Evolutionary conservation across 30 jellyfish, hydroid and myxozoan species (phyloP).

Genomic region (Aurelia sp.): DNA sequence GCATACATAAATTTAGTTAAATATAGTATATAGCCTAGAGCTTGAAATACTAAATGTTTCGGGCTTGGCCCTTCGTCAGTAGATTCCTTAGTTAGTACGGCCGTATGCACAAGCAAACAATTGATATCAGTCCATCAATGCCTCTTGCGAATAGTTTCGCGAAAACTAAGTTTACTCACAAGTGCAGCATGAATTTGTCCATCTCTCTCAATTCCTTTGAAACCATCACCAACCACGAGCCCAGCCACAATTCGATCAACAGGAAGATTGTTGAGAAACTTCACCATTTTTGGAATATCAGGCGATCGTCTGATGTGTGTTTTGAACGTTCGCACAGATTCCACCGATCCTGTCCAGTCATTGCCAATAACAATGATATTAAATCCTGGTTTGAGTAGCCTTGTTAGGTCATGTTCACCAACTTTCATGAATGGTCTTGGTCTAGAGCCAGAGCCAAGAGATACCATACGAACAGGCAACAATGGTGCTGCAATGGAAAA

Average conservation of each 20-base stretch:
- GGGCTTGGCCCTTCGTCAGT: too few species aligned
- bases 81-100: too few species aligned
- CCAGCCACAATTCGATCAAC: constrained; percentile 63
- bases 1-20: too few species aligned
- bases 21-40: too few species aligned
- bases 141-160: too few species aligned
- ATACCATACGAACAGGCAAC: constrained; percentile 17
- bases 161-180: constrained; percentile 2
- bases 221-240: constrained; percentile 58
- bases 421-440: background rate
- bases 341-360: constrained; percentile 58
- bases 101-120: too few species aligned
- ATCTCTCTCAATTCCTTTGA: constrained; percentile 20
- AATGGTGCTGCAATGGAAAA: constrained; percentile 42
- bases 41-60: too few species aligned
- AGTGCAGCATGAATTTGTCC: background rate
- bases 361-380: constrained; percentile 41
- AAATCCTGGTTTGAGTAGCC: constrained; percentile 28
- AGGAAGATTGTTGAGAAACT: constrained; percentile 39
- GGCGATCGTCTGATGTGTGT: constrained; percentile 23
- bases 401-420: background rate
- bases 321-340: constrained; percentile 12
- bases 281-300: constrained; percentile 34
- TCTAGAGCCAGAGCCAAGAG: constrained; percentile 34
- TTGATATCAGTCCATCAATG: too few species aligned